Evolutionary conservation across 2,113 vertebrate genomes (phyloP).

Genomic region (Rhombomys opimus): DNA sequence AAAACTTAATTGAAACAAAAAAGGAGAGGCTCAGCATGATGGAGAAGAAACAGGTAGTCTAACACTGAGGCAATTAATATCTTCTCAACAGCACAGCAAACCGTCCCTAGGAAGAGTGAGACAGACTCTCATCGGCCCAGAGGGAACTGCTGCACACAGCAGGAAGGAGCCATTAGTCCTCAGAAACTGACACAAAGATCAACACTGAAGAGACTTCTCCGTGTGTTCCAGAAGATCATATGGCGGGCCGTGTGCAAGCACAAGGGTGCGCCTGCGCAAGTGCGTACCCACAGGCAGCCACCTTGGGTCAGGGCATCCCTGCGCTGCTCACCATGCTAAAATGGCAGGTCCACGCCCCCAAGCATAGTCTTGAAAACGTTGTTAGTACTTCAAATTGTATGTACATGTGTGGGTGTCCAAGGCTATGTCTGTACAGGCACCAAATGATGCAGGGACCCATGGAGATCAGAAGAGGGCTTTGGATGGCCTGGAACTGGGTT

Average conservation of each 20-base stretch:
- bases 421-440: background rate
- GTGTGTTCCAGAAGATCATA: background rate
- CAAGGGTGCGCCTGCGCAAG: background rate
- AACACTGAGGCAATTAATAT: background rate
- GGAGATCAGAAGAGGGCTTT: background rate
- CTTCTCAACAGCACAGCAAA: background rate
- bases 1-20: background rate
- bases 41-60: background rate
- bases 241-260: background rate
- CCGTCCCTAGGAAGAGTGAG: background rate
- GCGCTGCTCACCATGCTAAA: background rate
- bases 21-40: background rate
- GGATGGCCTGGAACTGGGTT: background rate
- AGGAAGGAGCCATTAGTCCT: background rate
- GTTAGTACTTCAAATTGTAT: background rate
- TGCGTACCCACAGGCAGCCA: too few species aligned
- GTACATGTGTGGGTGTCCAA: background rate
- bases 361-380: background rate
- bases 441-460: background rate
- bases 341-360: fast-evolving
- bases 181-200: background rate
- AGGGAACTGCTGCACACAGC: background rate
- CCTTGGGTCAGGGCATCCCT: background rate
- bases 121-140: background rate
- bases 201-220: background rate